Conservation (phyloP, 2,797 vertebrate species). For the Leontocebus nigricollis region DNA sequence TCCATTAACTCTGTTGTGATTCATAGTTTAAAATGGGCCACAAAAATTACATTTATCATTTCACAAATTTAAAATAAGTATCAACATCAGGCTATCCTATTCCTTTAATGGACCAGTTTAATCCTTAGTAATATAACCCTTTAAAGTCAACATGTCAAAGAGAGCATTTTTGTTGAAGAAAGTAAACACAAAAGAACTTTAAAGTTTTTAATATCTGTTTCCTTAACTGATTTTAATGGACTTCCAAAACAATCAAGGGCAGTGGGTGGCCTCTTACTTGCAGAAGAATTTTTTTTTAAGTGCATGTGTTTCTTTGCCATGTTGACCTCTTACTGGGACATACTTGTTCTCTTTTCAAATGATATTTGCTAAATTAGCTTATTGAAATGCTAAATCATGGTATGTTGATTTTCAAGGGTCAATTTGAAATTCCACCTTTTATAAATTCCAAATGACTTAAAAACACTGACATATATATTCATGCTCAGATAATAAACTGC, state of each 20-base stretch:
- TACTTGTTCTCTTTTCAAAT: slow-evolving; percentile 49
- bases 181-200: slow-evolving; percentile 71
- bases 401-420: slow-evolving; percentile 40
- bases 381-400: slow-evolving; percentile 37
- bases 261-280: slow-evolving; percentile 68
- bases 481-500: background rate
- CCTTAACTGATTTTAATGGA: slow-evolving; percentile 70
- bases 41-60: slow-evolving; percentile 84
- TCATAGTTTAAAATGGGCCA: slow-evolving; percentile 82
- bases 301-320: slow-evolving; percentile 47
- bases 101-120: slow-evolving; percentile 84
- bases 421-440: slow-evolving; percentile 43
- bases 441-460: slow-evolving; percentile 67
- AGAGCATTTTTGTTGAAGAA: slow-evolving; percentile 72
- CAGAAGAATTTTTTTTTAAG: slow-evolving; percentile 53
- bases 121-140: slow-evolving; percentile 82
- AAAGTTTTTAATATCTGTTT: slow-evolving; percentile 75
- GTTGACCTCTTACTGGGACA: slow-evolving; percentile 30
- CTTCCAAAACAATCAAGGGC: slow-evolving; percentile 58
- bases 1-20: slow-evolving; percentile 86
- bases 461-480: slow-evolving; percentile 7
- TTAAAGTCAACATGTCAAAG: slow-evolving; percentile 86
- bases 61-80: slow-evolving; percentile 82
- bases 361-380: slow-evolving; percentile 3
- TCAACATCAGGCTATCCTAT: slow-evolving; percentile 77